Evolutionary conservation across 1,140 invertebrate genomes (phyloP), one percentile per base, ranked within the genome.

Genomic region (Drosophila aff.): DNA sequence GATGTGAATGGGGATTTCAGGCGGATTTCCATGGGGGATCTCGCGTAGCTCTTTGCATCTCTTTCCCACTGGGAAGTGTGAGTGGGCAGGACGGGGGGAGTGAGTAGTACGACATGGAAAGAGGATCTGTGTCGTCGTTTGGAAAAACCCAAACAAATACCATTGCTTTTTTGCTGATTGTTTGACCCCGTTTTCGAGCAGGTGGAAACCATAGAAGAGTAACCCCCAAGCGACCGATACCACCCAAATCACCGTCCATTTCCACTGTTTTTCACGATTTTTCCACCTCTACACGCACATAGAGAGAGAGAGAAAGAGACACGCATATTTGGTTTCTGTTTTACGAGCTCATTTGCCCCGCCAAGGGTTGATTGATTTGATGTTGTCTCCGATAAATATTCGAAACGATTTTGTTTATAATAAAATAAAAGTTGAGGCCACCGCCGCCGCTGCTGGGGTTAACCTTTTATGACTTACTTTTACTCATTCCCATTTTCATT

Each of bases 341-440:
- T 61, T 61, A 68, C 49, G 46, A 38, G 31, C 69, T 53, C 38
- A n/a, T 76, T 68, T 41, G 41, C 58, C 28, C 28, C 50, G 63
- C 44, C 72, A 76, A 61, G 74, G 84, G 78, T 81, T 87, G 81
- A 67, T 89, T 83, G 76, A 73, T 73, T 81, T 76, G 83, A 67
- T 82, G 41, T 55, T 68, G 68, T 83, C 66, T 36, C 36, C 47
- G 71, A 76, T 85, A 82, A 91, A 85, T 85, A 91, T 82, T 82
- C 86, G 40, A 91, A 85, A 81, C 76, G 75, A 72, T 85, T 84
- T 85, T 89, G 86, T 89, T 89, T 89, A 90, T 91, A 91, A 91
- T 89, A 90, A 89, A 90, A 76, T 75, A 83, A 64, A 77, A 66
- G 50, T 60, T 33, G 36, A 49, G 43, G 15, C 63, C 44, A n/a